phyloP scores from a whole-genome alignment of 2,888 invertebrate genomes.

The Iselma pallidipennis region DNA sequence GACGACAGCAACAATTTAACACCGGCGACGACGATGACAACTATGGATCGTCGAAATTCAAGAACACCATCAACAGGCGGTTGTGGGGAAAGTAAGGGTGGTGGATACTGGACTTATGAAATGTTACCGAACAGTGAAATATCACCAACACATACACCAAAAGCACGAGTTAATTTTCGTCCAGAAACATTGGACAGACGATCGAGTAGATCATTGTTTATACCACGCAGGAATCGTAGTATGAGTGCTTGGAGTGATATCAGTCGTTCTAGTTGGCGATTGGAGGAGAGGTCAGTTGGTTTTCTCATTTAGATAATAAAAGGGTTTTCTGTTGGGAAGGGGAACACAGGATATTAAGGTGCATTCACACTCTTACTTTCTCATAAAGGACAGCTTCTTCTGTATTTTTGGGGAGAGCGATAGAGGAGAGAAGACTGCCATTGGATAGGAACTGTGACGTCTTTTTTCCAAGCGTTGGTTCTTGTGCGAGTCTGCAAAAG shows the following conservation, averaged over 20 bases:
- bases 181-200: conserved; percentile 61
- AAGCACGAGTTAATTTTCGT: conserved; percentile 70
- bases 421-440: no score
- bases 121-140: conserved; percentile 54
- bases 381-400: no score
- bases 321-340: no score
- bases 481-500: no score
- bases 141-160: conserved; percentile 48
- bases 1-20: conserved; percentile 18
- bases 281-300: conserved; percentile 71
- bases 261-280: conserved; percentile 79
- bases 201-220: conserved; percentile 53
- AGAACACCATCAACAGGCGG: conserved; percentile 29
- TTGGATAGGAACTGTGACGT: no score
- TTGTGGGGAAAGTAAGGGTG: conserved; percentile 16
- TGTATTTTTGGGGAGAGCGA: no score
- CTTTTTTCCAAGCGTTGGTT: no score
- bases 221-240: conserved; percentile 63
- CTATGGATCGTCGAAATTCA: conserved; percentile 42
- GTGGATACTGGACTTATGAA: conserved; percentile 55
- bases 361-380: no score
- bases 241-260: conserved; percentile 90
- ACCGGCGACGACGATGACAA: conserved; percentile 35
- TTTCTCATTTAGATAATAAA: no score
- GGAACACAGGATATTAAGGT: no score